Percentiles rank a stretch among this genome's conserved stretches.
Evolutionary conservation across 64 coral and sea anemone species (phyloP).

Genomic region (Actinia tenebrosa): DNA sequence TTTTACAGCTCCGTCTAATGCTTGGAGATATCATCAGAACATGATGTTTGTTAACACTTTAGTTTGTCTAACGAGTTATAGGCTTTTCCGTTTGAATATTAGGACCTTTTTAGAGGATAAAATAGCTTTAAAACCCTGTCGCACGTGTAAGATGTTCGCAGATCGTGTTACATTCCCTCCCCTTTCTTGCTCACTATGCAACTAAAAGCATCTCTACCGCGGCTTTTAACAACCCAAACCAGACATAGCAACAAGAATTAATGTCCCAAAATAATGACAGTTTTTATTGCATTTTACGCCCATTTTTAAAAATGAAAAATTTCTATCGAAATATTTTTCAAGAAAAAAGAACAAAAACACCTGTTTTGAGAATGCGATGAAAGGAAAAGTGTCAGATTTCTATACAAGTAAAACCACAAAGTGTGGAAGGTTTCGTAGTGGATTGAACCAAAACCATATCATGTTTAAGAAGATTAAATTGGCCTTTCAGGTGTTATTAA

Average conservation of each 20-base stretch:
- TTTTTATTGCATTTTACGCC: conserved; percentile 14
- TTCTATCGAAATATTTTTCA: conserved; percentile 14
- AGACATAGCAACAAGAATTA: not conserved
- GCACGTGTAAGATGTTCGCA: conserved; percentile 4
- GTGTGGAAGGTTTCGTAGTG: conserved; percentile 7
- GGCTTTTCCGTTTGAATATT: conserved; percentile 25
- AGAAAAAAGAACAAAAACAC: not conserved
- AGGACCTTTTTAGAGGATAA: conserved; percentile 23
- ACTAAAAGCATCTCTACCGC: conserved; percentile 14
- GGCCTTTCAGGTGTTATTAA: conserved; percentile 21
- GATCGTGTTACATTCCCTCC: conserved; percentile 21
- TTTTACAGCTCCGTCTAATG: not conserved
- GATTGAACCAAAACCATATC: conserved; percentile 5
- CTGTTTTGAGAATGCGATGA: conserved; percentile 12
- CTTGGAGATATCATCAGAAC: conserved; percentile 14
- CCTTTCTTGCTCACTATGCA: not conserved
- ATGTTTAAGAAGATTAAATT: conserved; percentile 25
- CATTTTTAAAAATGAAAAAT: not conserved
- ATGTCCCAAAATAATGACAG: not conserved
- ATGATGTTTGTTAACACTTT: conserved; percentile 30
- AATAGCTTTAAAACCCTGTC: conserved; percentile 14
- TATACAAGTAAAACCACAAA: conserved; percentile 17
- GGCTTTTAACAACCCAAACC: conserved; percentile 6
- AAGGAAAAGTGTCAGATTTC: conserved; percentile 18
- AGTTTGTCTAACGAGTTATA: conserved; percentile 17